These are phyloP conservation scores for Fabriciana adippe DNA, from an alignment of 2,888 invertebrate genomes.

Conservation along the genomic window DNA sequence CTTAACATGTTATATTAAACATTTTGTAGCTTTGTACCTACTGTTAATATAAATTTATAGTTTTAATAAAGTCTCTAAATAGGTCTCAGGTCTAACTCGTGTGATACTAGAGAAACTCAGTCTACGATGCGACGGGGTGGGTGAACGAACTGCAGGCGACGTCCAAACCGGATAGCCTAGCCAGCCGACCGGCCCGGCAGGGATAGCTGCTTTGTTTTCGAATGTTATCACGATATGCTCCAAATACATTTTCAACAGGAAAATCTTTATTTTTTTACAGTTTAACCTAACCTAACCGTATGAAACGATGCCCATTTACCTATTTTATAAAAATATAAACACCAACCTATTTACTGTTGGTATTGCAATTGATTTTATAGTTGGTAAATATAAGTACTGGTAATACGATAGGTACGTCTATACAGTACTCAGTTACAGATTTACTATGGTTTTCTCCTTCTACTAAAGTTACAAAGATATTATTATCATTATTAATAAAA, in stretches of 20 bases:
- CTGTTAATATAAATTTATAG: neutral
- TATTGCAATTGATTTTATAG: no score
- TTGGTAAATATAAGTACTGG: no score
- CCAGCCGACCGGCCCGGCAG: conserved; percentile 42
- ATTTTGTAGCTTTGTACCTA: neutral
- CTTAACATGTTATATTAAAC: no score
- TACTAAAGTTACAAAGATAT: no score
- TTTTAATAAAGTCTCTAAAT: conserved; percentile 2
- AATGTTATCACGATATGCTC: conserved; percentile 46
- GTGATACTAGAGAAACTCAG: conserved; percentile 51
- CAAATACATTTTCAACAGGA: conserved; percentile 43
- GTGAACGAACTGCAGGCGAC: conserved; percentile 72
- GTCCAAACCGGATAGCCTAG: conserved; percentile 75
- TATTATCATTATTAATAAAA: no score
- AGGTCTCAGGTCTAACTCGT: conserved; percentile 18
- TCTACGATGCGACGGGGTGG: conserved; percentile 51
- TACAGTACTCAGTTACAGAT: no score
- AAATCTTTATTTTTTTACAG: conserved; percentile 17
- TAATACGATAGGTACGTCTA: no score
- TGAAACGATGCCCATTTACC: no score
- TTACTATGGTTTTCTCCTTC: no score
- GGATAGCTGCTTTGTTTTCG: conserved; percentile 49
- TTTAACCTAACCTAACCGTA: neutral
- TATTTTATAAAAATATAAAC: no score
- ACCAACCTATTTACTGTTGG: neutral